Evolutionary conservation across 2,797 vertebrate genomes (phyloP), one percentile per base, ranked within the genome.

Genomic region (Spea hammondii): DNA sequence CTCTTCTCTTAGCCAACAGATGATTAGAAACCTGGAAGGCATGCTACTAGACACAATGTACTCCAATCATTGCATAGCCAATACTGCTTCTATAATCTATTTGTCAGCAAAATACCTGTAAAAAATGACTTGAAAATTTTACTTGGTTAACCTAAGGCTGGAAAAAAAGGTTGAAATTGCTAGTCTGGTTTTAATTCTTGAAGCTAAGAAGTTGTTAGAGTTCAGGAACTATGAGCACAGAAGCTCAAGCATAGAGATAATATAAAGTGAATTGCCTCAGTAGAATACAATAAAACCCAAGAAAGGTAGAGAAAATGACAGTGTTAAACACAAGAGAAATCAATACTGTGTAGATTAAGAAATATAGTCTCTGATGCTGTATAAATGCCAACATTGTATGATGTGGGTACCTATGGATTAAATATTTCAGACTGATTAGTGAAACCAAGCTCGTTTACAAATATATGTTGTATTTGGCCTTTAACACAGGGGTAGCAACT

Each of bases 11-110:
- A 77, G 75, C 80, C 75, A 74, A 74, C 65, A 57, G 75, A 73
- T 77, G 74, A 82, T 82, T 82, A 82, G 80, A 78, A 82, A 77
- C 70, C 80, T 78, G 75, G 70, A 75, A 77, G 80, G 75, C 75
- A 77, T 70, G 75, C 75, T 70, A 50, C 57, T 69, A 74, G 75
- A 74, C 70, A 82, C 65, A 82, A 82, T 77, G 75, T 78, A 74
- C 75, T 82, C 74, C 70, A 57, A 74, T 82, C 62, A 77, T 78
- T 77, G 65, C 64, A 77, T 57, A 74, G 75, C 65, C 77, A 71
- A 74, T 69, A 77, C 79, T 50, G 47, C 75, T 82, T 82, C 69
- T 74, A 82, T 74, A 77, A 82, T 82, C 74, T 70, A 70, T 82
- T 82, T 82, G 80, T 74, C 80, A 82, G 80, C 80, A 82, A 78